phyloP scores from a whole-genome alignment of 1,140 invertebrate species.

The Galendromus occidentalis region DNA sequence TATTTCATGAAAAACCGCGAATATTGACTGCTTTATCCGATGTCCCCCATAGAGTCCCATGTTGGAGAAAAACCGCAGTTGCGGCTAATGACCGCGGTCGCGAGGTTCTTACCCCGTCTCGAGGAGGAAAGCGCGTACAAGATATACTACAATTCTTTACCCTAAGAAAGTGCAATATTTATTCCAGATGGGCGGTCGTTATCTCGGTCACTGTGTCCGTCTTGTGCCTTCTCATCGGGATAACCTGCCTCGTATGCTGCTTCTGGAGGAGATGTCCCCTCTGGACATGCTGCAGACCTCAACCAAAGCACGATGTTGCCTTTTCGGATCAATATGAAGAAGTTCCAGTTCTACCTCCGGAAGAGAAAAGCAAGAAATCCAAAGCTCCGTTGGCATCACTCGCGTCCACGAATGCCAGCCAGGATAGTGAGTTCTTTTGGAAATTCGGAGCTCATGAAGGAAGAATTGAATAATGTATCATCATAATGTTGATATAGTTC shows the following conservation, averaged over 20 bases:
- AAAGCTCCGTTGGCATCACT: conserved; percentile 1
- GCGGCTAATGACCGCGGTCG: too few relatives aligned
- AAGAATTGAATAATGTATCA: too few relatives aligned
- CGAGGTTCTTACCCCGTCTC: too few relatives aligned
- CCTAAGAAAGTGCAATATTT: too few relatives aligned
- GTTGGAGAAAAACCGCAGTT: too few relatives aligned
- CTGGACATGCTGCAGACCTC: background rate
- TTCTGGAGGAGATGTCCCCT: background rate
- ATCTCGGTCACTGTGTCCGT: conserved; percentile 1
- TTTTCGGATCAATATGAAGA: background rate
- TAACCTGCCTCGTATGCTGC: background rate
- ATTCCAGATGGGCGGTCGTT: background rate
- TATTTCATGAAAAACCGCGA: too few relatives aligned
- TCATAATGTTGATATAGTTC: too few relatives aligned
- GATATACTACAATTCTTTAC: too few relatives aligned
- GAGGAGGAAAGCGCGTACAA: too few relatives aligned
- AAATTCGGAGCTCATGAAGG: too few relatives aligned
- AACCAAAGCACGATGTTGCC: background rate
- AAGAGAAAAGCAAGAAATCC: background rate
- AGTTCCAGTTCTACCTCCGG: background rate
- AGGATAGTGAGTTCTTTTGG: background rate
- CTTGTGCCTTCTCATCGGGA: background rate
- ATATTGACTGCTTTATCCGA: too few relatives aligned
- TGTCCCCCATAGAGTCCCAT: too few relatives aligned
- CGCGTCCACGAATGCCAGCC: conserved; percentile 1